Conservation (phyloP, 2,113 vertebrate species). For the Zapornia atra region DNA sequence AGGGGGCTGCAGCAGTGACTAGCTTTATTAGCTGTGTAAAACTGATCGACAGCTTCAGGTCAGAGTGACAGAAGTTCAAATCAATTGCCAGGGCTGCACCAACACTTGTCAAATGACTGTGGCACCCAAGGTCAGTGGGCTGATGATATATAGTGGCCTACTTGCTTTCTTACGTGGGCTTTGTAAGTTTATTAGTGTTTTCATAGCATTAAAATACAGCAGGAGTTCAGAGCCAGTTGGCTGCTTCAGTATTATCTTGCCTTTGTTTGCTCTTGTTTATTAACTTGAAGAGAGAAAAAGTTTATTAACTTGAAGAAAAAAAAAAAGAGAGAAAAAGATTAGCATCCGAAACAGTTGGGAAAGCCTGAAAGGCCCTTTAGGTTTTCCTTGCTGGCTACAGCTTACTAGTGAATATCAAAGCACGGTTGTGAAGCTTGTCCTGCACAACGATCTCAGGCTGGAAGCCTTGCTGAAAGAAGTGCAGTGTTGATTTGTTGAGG, state of each 20-base stretch:
- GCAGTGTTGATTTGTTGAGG: not conserved
- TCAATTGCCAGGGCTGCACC: not conserved
- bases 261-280: not conserved
- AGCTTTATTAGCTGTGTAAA: not conserved
- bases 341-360: not conserved
- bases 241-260: not conserved
- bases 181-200: not conserved
- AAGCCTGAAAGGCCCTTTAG: not conserved
- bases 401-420: not conserved
- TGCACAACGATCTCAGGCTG: not conserved
- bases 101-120: not conserved
- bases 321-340: too few relatives aligned
- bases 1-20: not conserved
- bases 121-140: not conserved
- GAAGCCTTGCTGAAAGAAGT: not conserved
- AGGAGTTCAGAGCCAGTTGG: not conserved
- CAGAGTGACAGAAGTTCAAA: not conserved
- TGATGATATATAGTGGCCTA: not conserved
- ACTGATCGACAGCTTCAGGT: not conserved
- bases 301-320: not conserved
- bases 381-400: not conserved
- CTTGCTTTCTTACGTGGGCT: not conserved
- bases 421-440: not conserved
- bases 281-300: rapidly evolving
- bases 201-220: not conserved